Base-by-base conservation (phyloP, 1,140 invertebrate genomes). In the Meteorus sp. region DNA sequence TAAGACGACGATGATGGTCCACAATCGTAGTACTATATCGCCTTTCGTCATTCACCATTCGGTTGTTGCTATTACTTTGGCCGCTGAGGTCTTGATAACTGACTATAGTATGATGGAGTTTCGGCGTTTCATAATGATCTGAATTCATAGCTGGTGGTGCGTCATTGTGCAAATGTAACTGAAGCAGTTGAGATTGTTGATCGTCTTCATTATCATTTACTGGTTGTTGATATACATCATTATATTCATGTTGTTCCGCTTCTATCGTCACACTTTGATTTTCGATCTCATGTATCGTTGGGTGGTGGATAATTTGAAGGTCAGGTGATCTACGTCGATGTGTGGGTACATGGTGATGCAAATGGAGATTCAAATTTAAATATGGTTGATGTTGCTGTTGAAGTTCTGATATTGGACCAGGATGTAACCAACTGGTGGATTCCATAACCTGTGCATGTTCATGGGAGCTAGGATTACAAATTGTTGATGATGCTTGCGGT, bases 281-380 rank as follows among this genome's bases (percentile, higher is more conserved):
- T 39, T 2, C 5, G 25, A 41, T 31, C 17, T 1, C 15, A 11
- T n/a, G 27, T 41, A n/a, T 59, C 56, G 22, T 41, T 59, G 8
- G 39, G 54, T 25, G 68, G 66, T 7, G 67, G 58, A n/a, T n/a
- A 15, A 44, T 8, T 23, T 66, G 64, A 25, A 70, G 45, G 7
- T 44, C 41, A 2, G 63, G 6, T 15, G 50, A 56, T 15, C 54
- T 52, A 20, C 61, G 31, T 6, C 58, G 50, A 31, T 65, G 65
- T 11, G 52, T 66, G 0, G 78, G 73, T 63, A 80, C 77, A 33
- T 80, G 78, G 59, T 80, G 78, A 56, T 80, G 78, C 6, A 80
- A 48, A 52, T 80, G 78, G 0, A 80, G 69, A 50, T 80, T 80
- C 5, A 80, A 51, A 59, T 80, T 80, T 4, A 80, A 66, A 25